Base-by-base conservation (phyloP, 2,797 vertebrate genomes). In the Arctocebus calabarensis region DNA sequence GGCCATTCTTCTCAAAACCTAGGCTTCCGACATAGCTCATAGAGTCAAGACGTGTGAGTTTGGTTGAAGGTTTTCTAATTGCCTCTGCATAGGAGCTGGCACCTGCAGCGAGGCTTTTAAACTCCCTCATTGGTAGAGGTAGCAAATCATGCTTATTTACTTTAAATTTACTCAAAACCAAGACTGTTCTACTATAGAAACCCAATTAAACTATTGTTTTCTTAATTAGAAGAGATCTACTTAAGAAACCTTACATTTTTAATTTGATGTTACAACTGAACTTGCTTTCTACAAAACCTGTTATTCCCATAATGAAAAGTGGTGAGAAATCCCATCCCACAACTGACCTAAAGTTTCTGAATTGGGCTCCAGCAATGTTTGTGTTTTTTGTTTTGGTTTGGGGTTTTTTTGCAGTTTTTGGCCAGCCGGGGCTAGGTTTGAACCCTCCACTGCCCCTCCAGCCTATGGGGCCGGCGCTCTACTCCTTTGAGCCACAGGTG, bases 261-360 rank as follows among this genome's bases (percentile, higher is more conserved):
- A 55, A 94, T 85, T 74, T 85, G 84, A 85, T 78, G 85, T 95
- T 81, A 61, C 55, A 77, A 57, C 73, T 57, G 62, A 93, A 68
- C 12, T 82, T 91, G 57, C 37, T 57, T 92, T 90, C 22, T 20
- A 29, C 32, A 57, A 85, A 94, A 34, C 7, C 25, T 71, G 34
- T 32, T 61, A 23, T 64, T 6, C 9, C 29, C 25, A 66, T 71
- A 86, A 91, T 37, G 16, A 95, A 37, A 40, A 43, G 0, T 37
- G 3, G 5, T 45, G 13, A 29, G 17, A 77, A 84, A 48, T 73
- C 22, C 29, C 1, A 17, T 29, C 13, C 12, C 17, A 8, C 22
- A n/a, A 11, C 1, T 73, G 81, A 43, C 22, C 8, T 32, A 29
- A 14, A 27, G 4, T 85, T 62, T 91, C 48, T 68, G 57, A 59